Evolutionary conservation across 2,113 vertebrate species (phyloP).

Genomic region (Tyrannus savana): DNA sequence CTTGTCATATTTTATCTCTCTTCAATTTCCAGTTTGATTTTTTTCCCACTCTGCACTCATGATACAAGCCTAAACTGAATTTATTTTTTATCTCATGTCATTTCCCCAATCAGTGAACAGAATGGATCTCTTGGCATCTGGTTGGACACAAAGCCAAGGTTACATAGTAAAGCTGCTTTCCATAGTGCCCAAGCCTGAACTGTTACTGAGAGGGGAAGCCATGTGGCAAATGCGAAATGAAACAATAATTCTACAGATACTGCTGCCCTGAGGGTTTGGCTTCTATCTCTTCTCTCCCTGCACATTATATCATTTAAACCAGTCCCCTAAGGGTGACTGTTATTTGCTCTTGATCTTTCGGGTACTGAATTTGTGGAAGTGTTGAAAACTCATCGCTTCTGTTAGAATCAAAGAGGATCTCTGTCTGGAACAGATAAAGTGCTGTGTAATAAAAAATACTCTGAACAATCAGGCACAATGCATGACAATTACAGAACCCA

Average conservation of each 20-base stretch:
- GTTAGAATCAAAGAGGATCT: not conserved
- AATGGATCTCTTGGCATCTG: not conserved
- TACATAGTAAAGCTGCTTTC: not conserved
- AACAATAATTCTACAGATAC: not conserved
- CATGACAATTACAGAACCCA: not conserved
- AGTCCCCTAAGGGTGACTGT: not conserved
- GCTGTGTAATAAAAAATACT: not conserved
- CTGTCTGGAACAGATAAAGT: not conserved
- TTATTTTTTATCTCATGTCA: not conserved
- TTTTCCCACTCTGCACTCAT: not conserved
- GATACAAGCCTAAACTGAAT: not conserved
- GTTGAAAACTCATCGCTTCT: not conserved
- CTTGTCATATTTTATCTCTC: not conserved
- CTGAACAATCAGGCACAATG: not conserved
- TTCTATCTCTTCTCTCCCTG: not conserved
- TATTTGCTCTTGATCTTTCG: not conserved
- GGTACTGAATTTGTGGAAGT: not conserved
- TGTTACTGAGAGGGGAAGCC: not conserved
- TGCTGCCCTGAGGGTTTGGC: not conserved
- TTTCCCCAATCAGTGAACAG: not conserved
- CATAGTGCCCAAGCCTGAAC: not conserved
- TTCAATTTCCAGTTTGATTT: not conserved
- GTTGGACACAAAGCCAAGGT: not conserved
- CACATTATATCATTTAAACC: slow-evolving; percentile 7
- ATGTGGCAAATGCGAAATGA: not conserved